Evolutionary conservation across 2,888 invertebrate genomes (phyloP), one percentile per base, ranked within the genome.

Genomic region (Luffia ferchaultella): DNA sequence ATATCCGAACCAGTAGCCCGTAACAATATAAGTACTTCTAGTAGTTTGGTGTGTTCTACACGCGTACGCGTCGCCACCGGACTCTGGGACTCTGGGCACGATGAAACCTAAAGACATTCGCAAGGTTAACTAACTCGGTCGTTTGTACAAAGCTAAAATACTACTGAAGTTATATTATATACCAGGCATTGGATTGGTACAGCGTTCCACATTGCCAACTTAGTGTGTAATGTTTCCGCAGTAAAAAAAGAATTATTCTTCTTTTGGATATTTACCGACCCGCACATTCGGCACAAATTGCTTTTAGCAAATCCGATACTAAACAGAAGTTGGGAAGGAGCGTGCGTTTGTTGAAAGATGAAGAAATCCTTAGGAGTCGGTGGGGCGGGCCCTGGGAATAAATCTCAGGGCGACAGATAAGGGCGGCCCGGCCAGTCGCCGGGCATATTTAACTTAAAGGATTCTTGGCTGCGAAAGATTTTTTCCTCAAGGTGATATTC

Each of bases 221-320:
- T 30, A n/a, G n/a, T n/a, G n/a, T 30, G 30, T 30, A 30, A 30
- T 30, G 30, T 30, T 30, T 30, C 12, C 3, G 30, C 30, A 30
- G 30, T 3, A 12, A 30, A 12, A 30, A 30, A 30, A 30, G 30
- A 30, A 30, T 30, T 30, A 30, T 12, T 30, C 30, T 30, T 7
- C 30, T 12, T 3, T 30, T 12, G 12, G 30, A 30, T 30, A 30
- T 30, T 30, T 30, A 30, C 30, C 30, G 30, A 30, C 30, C 30
- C 30, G 30, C 30, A 30, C 30, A 30, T 30, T 30, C 30, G 30
- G 30, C 30, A 30, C 30, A 30, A 48, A 48, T 48, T 49, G 49
- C 42, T 49, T 42, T 43, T 42, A 20, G 43, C 49, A 49, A 49
- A 49, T 49, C 49, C 49, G 42, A 42, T 43, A 49, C 43, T n/a